Conservation (phyloP, 2,797 vertebrate species). For the Melanotaenia nigrans region DNA sequence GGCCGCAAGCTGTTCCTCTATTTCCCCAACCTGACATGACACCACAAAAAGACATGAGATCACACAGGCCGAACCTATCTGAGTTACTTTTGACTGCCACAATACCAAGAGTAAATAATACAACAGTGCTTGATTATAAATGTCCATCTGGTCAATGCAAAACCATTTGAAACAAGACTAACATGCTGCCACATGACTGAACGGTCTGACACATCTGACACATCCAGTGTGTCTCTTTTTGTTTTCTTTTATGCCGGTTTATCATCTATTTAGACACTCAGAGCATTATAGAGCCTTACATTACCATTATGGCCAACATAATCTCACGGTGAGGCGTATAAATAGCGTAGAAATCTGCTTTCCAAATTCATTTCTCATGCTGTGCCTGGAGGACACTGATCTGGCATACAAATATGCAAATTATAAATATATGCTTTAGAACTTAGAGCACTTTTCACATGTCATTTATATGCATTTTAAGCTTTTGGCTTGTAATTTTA, state of each 20-base stretch:
- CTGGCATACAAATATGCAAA: not conserved
- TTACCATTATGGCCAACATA: not conserved
- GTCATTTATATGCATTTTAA: not conserved
- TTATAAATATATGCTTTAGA: not conserved
- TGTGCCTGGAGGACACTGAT: not conserved
- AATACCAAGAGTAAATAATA: constrained; percentile 35
- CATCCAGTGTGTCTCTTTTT: not conserved
- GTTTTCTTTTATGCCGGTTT: not conserved
- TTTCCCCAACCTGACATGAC: constrained; percentile 88
- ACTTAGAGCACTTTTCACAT: not conserved
- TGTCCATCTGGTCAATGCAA: constrained; percentile 25
- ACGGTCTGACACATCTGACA: constrained; percentile 7
- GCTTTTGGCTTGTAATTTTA: not conserved
- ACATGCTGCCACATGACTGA: constrained; percentile 7
- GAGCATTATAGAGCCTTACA: not conserved
- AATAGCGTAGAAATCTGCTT: not conserved
- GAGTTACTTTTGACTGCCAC: constrained; percentile 47
- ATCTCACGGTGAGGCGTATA: not conserved
- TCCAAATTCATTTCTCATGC: not conserved
- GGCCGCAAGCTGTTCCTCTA: constrained; percentile 92
- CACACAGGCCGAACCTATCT: constrained; percentile 55
- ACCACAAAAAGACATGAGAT: constrained; percentile 46
- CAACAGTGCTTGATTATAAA: constrained; percentile 33
- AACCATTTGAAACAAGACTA: not conserved
- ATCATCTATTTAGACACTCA: not conserved